Conservation (phyloP, 2,113 vertebrate species). For the Petaurus breviceps region DNA sequence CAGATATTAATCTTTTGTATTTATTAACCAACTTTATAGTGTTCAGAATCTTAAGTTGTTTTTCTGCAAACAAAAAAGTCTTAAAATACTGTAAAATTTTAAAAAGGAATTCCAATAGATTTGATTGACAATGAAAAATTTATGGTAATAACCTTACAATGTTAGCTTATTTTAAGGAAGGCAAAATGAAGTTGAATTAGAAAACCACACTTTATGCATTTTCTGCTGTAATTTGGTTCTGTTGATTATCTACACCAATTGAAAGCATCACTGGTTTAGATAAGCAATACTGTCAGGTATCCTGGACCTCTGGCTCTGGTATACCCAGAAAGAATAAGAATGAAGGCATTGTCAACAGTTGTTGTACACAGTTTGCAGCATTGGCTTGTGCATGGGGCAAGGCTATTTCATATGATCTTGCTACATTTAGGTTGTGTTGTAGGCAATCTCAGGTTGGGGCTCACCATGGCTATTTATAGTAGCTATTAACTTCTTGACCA, state of each 20-base stretch:
- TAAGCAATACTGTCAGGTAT: neutral
- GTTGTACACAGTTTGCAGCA: neutral
- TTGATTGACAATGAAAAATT: neutral
- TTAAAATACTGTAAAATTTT: neutral
- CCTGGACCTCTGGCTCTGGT: neutral
- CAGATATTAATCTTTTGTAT: constrained; percentile 13
- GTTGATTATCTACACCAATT: neutral
- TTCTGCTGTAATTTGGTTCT: neutral
- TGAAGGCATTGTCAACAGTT: neutral
- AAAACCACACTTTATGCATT: constrained; percentile 7
- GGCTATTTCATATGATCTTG: neutral
- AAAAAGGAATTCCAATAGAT: neutral
- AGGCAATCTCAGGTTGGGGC: neutral
- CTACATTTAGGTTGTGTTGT: neutral
- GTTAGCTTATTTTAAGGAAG: neutral
- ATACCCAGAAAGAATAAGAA: neutral
- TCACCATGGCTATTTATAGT: neutral
- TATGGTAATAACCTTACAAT: neutral
- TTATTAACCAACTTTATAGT: neutral
- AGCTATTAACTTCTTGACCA: neutral
- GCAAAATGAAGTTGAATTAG: constrained; percentile 31
- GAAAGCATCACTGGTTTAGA: neutral
- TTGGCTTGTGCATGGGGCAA: neutral
- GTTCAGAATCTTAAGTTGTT: neutral
- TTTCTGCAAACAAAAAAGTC: neutral